Evolutionary conservation across 2,113 vertebrate genomes (phyloP), one percentile per base, ranked within the genome.

Genomic region (Alouatta palliata): DNA sequence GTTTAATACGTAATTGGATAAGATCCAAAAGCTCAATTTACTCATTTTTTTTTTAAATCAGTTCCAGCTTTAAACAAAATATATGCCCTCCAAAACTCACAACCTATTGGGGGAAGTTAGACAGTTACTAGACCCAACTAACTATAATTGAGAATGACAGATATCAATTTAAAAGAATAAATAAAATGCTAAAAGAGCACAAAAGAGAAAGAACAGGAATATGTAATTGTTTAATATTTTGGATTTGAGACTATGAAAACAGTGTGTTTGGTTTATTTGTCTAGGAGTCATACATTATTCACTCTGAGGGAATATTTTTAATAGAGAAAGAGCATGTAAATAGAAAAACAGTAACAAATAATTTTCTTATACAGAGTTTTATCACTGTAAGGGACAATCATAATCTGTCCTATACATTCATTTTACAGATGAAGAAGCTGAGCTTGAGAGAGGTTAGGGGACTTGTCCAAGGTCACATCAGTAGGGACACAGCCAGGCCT

Each of bases 31-130:
- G 4, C 58, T 95, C 64, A 85, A 16, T 91, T 19, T 96, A 66
- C 90, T 90, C 27, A 13, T 75, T 64, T 95, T 83, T 58, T 45
- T 49, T 49, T 49, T 49, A 14, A 93, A 49, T 90, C 75, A 81
- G 14, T 83, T 97, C n/a, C 43, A 52, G 25, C 70, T 92, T 95
- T 95, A 90, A 95, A 93, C 35, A 94, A 81, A 95, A 68, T 84
- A 70, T 83, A 91, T 81, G 21, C 11, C 27, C 20, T 83, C 19
- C 23, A 49, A 40, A 81, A 76, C 8, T 86, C 68, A 92, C 12
- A 87, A 9, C 84, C 32, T 88, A 90, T 66, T 90, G 47, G 47
- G 37, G 1, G 40, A 58, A 97, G 32, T 90, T 79, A 96, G 45
- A 71, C 27, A 93, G 87, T 80, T 47, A 84, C 30, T 81, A 90